These are phyloP conservation scores for Pyrrhosoma nymphula DNA, from an alignment of 2,888 invertebrate genomes.

Conservation along the genomic window DNA sequence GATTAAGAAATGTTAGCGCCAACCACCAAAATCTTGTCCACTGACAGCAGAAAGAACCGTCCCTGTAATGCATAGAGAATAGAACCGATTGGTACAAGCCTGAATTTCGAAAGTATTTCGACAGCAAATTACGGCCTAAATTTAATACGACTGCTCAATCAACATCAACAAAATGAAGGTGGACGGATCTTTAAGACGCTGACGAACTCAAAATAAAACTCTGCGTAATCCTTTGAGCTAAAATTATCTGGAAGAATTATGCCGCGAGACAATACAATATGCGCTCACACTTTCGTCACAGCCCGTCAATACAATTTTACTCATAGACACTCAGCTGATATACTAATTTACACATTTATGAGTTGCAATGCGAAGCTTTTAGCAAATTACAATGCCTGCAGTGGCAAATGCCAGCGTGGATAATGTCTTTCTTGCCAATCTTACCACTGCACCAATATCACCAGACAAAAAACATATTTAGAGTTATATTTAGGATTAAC, in stretches of 20 bases:
- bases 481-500: too few species aligned
- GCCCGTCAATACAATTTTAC: not conserved
- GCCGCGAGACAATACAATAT: not conserved
- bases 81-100: not conserved
- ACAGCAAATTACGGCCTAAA: not conserved
- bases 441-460: too few species aligned
- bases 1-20: not conserved
- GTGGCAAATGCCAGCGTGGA: not conserved
- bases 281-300: not conserved
- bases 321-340: not conserved
- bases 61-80: not conserved
- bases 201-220: not conserved
- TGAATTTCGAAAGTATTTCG: not conserved
- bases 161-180: not conserved
- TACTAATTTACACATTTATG: not conserved
- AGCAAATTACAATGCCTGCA: too few species aligned
- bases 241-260: not conserved
- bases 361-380: not conserved
- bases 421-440: too few species aligned
- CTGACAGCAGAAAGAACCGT: not conserved
- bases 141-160: not conserved
- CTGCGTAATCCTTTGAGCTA: not conserved
- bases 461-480: too few species aligned
- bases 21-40: constrained; percentile 7
- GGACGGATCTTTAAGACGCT: not conserved